phyloP scores from a whole-genome alignment of 64 coral and sea anemone genomes.

The Pachyseris speciosa region DNA sequence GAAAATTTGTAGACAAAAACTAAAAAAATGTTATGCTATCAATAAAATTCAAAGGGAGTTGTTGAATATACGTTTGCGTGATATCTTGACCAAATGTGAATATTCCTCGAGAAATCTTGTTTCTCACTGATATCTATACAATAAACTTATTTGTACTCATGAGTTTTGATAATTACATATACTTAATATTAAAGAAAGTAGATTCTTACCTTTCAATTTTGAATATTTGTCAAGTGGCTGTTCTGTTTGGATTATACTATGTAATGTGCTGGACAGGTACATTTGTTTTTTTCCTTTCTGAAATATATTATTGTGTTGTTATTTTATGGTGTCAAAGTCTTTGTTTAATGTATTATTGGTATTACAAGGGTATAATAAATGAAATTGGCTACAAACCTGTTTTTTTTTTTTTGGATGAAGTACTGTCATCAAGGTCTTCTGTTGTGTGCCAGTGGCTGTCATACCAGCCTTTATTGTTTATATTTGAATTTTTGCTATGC shows the following conservation, averaged over 20 bases:
- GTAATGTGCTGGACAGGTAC: conserved; percentile 42
- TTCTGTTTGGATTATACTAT: conserved; percentile 7
- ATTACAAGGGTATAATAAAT: conserved; percentile 34
- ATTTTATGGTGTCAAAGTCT: conserved; percentile 19
- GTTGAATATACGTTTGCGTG: conserved; percentile 38
- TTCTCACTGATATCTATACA: conserved; percentile 49
- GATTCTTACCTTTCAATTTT: conserved; percentile 18
- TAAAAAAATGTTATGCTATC: background rate
- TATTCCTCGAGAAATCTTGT: conserved; percentile 53
- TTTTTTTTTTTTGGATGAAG: conserved; percentile 28
- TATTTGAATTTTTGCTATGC: conserved; percentile 46
- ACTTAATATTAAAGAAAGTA: conserved; percentile 36
- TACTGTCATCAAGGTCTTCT: conserved; percentile 37
- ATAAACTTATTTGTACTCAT: conserved; percentile 67
- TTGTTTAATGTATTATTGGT: conserved; percentile 30
- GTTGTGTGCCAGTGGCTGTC: conserved; percentile 34
- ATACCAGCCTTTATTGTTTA: conserved; percentile 33
- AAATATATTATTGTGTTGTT: conserved; percentile 32
- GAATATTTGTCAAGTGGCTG: conserved; percentile 13
- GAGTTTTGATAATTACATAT: conserved; percentile 53
- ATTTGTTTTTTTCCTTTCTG: conserved; percentile 32
- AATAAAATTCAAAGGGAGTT: conserved; percentile 40
- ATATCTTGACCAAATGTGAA: conserved; percentile 59
- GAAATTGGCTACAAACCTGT: conserved; percentile 30
- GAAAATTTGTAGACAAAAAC: conserved; percentile 11